These are phyloP conservation scores for Colaptes auratus DNA, from an alignment of 2,113 vertebrate species.

Conservation along the genomic window DNA sequence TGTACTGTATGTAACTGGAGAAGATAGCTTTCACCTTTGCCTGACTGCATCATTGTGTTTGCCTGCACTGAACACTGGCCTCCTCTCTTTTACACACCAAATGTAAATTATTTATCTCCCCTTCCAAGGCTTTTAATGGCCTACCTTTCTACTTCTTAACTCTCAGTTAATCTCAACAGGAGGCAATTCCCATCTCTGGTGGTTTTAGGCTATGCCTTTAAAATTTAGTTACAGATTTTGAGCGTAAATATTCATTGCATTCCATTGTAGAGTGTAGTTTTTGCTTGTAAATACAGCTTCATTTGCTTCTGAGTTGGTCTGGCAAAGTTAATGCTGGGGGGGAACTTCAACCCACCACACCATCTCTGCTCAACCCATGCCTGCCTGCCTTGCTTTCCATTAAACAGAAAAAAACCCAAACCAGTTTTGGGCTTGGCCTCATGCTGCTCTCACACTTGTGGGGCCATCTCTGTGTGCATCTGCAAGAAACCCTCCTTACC, in stretches of 20 bases:
- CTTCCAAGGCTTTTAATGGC: not conserved
- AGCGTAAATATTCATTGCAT: too few species aligned
- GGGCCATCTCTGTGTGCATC: not conserved
- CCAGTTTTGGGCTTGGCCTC: not conserved
- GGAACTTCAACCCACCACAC: too few species aligned
- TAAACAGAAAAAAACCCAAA: not conserved
- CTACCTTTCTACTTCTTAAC: not conserved
- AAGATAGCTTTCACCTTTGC: not conserved
- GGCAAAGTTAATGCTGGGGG: too few species aligned
- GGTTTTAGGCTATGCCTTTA: too few species aligned
- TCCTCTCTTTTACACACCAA: not conserved
- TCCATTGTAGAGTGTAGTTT: too few species aligned
- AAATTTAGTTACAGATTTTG: too few species aligned
- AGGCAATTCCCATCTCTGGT: not conserved
- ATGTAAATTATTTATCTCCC: not conserved
- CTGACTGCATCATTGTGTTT: not conserved
- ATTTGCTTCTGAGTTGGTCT: too few species aligned
- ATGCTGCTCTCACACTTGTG: not conserved
- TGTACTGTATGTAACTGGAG: not conserved
- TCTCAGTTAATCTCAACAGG: not conserved
- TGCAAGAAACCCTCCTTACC: not conserved
- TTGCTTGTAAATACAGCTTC: too few species aligned
- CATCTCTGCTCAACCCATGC: not conserved
- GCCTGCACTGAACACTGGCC: not conserved
- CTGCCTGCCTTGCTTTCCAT: not conserved